Evolutionary conservation across 2,113 vertebrate species (phyloP), one percentile per base, ranked within the genome.

Genomic region (Charadrius vociferus): DNA sequence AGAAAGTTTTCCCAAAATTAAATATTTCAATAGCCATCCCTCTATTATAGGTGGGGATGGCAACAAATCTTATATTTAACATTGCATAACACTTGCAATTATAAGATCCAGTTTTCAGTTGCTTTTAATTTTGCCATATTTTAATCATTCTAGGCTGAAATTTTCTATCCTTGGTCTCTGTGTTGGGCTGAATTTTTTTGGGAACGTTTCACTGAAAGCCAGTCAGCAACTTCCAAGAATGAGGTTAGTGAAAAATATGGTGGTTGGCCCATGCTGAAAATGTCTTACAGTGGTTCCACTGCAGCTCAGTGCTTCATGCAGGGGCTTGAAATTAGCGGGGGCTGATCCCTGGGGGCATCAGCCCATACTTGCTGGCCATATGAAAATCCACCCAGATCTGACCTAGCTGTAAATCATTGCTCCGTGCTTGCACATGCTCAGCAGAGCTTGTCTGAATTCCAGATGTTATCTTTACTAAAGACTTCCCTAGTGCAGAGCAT

Each of bases 371-470:
- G 70, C 74, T 90, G 81, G 58, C 70, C 81, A 41, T 41, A 89
- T 91, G 93, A 91, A 96, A 96, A 95, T 65, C 84, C 91, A 94
- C 53, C 72, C 86, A 92, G 72, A 88, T 78, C 80, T 81, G 82
- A 80, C 86, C 84, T 72, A 94, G 81, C 41, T 80, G 86, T 95
- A 97, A 96, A 95, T 95, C 93, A 85, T 41, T 62, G 58, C 45
- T 65, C 91, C 68, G 49, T 86, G 52, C 41, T 87, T 72, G 81
- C 89, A 96, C 74, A 43, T 86, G 86, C 74, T 85, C 70, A 62
- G 62, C 70, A 96, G 70, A 91, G 10, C 45, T 77, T 41, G 58
- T 91, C 86, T 90, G 91, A 97, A 90, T 87, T 77, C 78, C 91
- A 93, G 94, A 94, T 87, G 89, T 94, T 93, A 27, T 62, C 74